phyloP scores from a whole-genome alignment of 2,797 vertebrate genomes.

The Dromococcyx pavoninus region DNA sequence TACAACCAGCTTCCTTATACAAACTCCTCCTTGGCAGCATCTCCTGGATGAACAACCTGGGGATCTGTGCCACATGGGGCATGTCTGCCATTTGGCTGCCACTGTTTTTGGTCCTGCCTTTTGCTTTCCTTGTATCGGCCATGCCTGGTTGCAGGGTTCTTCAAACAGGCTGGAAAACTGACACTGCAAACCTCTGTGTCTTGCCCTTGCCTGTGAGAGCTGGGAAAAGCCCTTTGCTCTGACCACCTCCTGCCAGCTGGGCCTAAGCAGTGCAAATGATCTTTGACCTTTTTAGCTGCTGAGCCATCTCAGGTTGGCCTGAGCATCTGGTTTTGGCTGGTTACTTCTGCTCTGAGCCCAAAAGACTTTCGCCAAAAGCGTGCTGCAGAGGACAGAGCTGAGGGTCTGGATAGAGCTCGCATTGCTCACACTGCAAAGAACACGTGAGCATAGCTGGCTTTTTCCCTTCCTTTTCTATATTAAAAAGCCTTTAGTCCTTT shows the following conservation, averaged over 20 bases:
- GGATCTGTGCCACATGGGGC: background rate
- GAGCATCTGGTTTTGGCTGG: background rate
- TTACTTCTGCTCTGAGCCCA: background rate
- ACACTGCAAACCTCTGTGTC: background rate
- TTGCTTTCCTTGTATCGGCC: background rate
- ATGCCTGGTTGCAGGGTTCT: background rate
- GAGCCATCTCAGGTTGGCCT: background rate
- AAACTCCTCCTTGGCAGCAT: background rate
- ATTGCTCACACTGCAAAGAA: background rate
- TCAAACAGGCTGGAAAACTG: background rate
- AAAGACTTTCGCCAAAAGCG: background rate
- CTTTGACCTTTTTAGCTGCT: background rate
- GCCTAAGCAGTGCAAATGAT: background rate
- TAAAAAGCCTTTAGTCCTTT: conserved; percentile 7
- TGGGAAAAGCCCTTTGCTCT: background rate
- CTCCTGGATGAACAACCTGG: background rate
- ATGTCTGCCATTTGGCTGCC: background rate
- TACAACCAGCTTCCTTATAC: background rate
- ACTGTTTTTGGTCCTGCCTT: background rate
- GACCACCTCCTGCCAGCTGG: background rate
- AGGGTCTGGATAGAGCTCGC: background rate
- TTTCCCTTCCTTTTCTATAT: background rate
- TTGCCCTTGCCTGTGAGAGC: background rate
- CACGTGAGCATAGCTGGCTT: background rate
- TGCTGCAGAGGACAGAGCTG: background rate